Percentiles rank a stretch among this genome's conserved stretches.
These are phyloP conservation scores for Synanthedon andrenaeformis DNA, from an alignment of 2,888 invertebrate genomes.

Conservation along the genomic window DNA sequence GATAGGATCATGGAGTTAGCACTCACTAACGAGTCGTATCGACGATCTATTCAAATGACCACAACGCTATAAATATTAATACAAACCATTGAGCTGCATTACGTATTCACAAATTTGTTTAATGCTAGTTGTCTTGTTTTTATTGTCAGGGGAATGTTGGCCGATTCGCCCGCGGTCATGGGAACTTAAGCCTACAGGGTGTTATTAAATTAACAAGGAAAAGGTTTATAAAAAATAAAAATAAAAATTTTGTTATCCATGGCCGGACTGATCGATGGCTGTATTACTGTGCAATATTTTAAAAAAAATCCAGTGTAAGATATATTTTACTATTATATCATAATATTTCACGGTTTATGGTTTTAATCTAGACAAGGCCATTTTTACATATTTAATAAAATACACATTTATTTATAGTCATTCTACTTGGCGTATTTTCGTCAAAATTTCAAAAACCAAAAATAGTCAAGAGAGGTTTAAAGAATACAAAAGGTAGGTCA, in stretches of 20 bases:
- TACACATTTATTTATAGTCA: too few species aligned
- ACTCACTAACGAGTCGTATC: conserved; percentile 34
- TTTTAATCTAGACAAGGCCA: too few species aligned
- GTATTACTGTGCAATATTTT: background rate
- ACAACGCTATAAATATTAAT: conserved; percentile 59
- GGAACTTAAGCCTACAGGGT: conserved; percentile 38
- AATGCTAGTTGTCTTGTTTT: conserved; percentile 55
- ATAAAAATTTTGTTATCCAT: too few species aligned
- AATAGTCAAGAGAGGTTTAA: too few species aligned
- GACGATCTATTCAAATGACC: conserved; percentile 57
- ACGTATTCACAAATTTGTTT: conserved; percentile 62
- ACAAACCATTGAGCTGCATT: conserved; percentile 41
- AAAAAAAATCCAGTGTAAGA: background rate
- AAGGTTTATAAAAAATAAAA: too few species aligned
- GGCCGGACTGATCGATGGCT: background rate
- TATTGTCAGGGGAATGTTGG: conserved; percentile 25
- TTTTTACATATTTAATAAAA: too few species aligned
- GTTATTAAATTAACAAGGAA: conserved; percentile 10
- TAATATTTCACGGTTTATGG: too few species aligned
- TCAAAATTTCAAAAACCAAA: too few species aligned
- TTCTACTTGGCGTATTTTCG: too few species aligned
- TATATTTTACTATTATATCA: too few species aligned
- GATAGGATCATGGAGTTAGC: conserved; percentile 34
- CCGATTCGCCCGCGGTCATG: conserved; percentile 45
- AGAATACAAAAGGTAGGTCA: too few species aligned